phyloP scores from a whole-genome alignment of 1,140 invertebrate species.

The Portunus trituberculatus region DNA sequence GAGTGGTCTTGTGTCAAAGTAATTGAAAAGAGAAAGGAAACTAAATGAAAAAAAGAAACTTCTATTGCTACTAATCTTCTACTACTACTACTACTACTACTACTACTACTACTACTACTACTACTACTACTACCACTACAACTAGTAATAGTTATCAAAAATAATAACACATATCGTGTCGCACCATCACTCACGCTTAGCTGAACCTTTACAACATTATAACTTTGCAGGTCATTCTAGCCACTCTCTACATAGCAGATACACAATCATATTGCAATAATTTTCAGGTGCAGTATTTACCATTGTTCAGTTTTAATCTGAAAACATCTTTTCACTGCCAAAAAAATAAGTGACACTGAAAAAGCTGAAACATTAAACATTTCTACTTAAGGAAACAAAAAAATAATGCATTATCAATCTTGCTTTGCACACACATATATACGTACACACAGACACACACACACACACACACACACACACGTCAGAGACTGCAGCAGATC shows the following conservation, averaged over 20 bases:
- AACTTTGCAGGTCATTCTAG: no score
- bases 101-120: conserved; percentile 17
- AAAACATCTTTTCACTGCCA: background rate
- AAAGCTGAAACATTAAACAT: background rate
- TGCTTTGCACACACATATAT: no score
- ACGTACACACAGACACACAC: no score
- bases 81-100: conserved; percentile 5
- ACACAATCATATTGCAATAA: background rate
- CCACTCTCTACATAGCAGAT: no score
- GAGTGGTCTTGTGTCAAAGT: no score
- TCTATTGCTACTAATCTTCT: background rate
- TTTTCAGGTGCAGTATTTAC: background rate
- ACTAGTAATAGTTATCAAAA: background rate
- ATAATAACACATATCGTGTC: no score
- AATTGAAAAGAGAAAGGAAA: no score
- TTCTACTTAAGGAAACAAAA: background rate
- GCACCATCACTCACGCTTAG: no score
- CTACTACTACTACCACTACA: background rate
- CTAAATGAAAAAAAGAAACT: no score
- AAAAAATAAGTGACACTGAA: background rate
- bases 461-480: no score
- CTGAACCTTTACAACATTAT: no score
- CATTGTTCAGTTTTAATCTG: background rate
- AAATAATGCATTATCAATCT: background rate
- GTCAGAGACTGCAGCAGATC: background rate